Conservation (phyloP, 2,113 vertebrate genomes). For the Oryzias woworae region DNA sequence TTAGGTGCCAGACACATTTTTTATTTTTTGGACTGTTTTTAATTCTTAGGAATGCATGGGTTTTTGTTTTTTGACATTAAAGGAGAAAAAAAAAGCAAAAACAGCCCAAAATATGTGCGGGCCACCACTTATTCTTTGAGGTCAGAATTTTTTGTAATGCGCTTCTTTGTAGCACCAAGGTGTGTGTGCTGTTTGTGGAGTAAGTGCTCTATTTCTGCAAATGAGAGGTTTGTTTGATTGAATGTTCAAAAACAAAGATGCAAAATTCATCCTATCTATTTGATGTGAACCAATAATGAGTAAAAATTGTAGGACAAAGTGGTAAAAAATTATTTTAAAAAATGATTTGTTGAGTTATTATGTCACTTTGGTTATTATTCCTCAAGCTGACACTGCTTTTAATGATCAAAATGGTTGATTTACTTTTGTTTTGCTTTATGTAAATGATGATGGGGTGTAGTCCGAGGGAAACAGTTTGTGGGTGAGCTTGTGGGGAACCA, state of each 20-base stretch:
- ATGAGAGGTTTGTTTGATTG: constrained; percentile 58
- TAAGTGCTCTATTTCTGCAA: constrained; percentile 78
- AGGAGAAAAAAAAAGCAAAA: constrained; percentile 69
- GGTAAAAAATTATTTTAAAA: background rate
- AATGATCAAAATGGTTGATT: constrained; percentile 22
- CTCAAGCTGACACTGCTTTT: constrained; percentile 56
- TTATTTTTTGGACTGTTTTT: constrained; percentile 77
- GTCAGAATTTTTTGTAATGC: constrained; percentile 72
- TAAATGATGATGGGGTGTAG: too few relatives aligned
- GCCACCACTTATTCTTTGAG: constrained; percentile 71
- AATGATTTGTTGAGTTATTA: constrained; percentile 26
- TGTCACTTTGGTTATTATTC: constrained; percentile 69
- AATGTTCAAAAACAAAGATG: constrained; percentile 21
- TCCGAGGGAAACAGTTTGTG: too few relatives aligned
- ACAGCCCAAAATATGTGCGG: constrained; percentile 52
- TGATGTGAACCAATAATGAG: constrained; percentile 27
- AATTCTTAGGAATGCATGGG: constrained; percentile 65
- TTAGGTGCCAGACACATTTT: constrained; percentile 89
- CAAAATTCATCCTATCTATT: constrained; percentile 10
- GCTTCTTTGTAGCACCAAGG: constrained; percentile 91
- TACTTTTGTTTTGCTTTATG: constrained; percentile 41
- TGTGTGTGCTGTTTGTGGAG: constrained; percentile 72
- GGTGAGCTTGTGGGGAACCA: too few relatives aligned
- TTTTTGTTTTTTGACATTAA: constrained; percentile 46
- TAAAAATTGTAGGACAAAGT: too few relatives aligned